Percentiles rank a stretch among this genome's conserved stretches.
These are phyloP conservation scores for Conistra vaccinii DNA, from an alignment of 2,888 invertebrate genomes.

Conservation along the genomic window DNA sequence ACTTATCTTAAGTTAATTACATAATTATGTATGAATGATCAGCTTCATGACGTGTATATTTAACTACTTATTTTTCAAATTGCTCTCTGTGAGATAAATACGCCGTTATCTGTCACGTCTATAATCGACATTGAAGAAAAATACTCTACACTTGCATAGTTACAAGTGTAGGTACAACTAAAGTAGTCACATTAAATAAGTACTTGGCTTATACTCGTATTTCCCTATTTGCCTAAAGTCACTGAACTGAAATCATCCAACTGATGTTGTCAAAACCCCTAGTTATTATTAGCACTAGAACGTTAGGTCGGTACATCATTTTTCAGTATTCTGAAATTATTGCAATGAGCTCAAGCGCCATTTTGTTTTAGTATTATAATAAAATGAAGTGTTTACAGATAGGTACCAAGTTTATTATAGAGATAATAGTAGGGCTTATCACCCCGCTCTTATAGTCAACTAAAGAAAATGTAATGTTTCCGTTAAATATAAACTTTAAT, in stretches of 20 bases:
- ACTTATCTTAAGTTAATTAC: conserved; percentile 53
- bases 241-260: conserved; percentile 1
- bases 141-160: not conserved
- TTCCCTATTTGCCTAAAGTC: not conserved
- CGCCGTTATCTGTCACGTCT: conserved; percentile 6
- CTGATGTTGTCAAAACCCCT: not conserved
- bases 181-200: not conserved
- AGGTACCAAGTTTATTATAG: not conserved
- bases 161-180: no score
- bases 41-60: conserved; percentile 40
- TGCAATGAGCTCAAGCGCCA: not conserved
- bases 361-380: not conserved
- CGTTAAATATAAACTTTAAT: conserved; percentile 44
- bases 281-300: not conserved
- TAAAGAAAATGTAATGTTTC: conserved; percentile 42
- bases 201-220: not conserved
- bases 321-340: not conserved
- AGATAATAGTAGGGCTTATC: conserved; percentile 5
- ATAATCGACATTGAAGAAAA: not conserved
- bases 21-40: conserved; percentile 52
- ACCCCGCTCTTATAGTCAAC: conserved; percentile 4
- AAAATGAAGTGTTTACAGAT: not conserved
- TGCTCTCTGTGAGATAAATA: conserved; percentile 16
- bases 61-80: conserved; percentile 42
- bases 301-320: not conserved